Evolutionary conservation across 1,140 invertebrate species (phyloP), one percentile per base, ranked within the genome.

Genomic region (Coenobita brevimanus): DNA sequence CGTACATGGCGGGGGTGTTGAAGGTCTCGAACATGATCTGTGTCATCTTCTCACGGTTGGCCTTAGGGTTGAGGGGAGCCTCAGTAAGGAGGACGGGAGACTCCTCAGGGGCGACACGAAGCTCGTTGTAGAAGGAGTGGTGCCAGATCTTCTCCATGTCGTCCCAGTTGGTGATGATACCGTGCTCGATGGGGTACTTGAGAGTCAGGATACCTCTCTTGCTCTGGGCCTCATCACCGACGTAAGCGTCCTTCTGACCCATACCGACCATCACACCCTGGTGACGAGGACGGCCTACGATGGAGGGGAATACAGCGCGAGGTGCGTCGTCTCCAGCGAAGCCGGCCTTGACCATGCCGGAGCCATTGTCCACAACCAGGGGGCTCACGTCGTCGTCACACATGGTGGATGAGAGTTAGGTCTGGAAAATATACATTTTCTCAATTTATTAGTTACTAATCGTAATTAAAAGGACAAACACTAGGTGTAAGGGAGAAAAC

Each of bases 101-200:
- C 92, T 98, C 97, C 93, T 98, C 97, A 41, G 97, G 97, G 84
- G 97, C 97, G 89, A 98, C 97, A 93, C 97, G 95, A 89, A 99
- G 94, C 93, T 98, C 97, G 93, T 98, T 98, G 95, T 97, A 98
- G 94, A 98, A 98, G 90, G 97, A 97, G 93, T 98, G 96, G 93
- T 98, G 97, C 97, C 97, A 98, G 93, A 99, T 97, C 93, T 98
- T 98, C 94, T 98, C 97, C 97, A 99, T 98, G 93, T 98, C 97
- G 92, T 98, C 97, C 97, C 97, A 98, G 95, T 98, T 98, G 93
- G 97, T 98, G 92, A 98, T 96, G 93, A 98, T 97, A 91, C 97
- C 97, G 94, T 98, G 97, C 93, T 98, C 97, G 93, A 98, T 97
- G 89, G 97, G 97, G 94, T 98, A 98, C 93, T 97, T 97, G 91